These are phyloP conservation scores for Zosterops borbonicus DNA, from an alignment of 2,113 vertebrate genomes.

Conservation along the genomic window DNA sequence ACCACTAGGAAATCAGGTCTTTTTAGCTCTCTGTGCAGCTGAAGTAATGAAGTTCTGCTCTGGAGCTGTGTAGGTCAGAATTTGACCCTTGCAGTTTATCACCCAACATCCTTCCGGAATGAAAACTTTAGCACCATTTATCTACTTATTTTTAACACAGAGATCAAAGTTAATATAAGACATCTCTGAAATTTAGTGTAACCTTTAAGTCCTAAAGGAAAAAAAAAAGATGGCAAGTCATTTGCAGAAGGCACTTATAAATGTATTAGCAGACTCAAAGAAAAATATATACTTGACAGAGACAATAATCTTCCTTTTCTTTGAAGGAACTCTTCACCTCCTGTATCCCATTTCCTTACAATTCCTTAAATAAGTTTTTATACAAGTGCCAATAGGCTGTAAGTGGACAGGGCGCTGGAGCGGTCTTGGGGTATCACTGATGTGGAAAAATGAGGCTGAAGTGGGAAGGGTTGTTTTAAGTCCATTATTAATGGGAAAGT, in stretches of 20 bases:
- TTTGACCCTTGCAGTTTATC: constrained; percentile 42
- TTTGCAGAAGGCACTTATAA: neutral
- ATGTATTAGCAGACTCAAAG: neutral
- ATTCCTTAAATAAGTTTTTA: neutral
- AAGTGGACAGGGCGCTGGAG: neutral
- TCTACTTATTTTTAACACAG: constrained; percentile 39
- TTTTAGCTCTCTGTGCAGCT: neutral
- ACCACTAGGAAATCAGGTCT: neutral
- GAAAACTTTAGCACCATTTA: constrained; percentile 7
- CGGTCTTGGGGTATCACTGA: fast-evolving
- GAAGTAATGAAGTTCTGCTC: constrained; percentile 16
- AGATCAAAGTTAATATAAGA: constrained; percentile 3
- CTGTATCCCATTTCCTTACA: neutral
- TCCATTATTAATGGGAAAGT: neutral
- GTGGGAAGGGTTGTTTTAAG: neutral
- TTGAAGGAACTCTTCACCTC: neutral
- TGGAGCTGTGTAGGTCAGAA: neutral
- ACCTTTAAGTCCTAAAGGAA: neutral
- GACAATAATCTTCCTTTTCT: neutral
- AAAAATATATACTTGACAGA: neutral
- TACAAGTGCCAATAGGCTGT: neutral
- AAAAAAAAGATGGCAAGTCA: neutral
- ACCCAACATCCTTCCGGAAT: neutral
- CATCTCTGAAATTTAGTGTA: neutral
- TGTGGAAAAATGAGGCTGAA: neutral